These are phyloP conservation scores for Drosophila sucinea DNA, from an alignment of 1,140 invertebrate species.

Conservation along the genomic window DNA sequence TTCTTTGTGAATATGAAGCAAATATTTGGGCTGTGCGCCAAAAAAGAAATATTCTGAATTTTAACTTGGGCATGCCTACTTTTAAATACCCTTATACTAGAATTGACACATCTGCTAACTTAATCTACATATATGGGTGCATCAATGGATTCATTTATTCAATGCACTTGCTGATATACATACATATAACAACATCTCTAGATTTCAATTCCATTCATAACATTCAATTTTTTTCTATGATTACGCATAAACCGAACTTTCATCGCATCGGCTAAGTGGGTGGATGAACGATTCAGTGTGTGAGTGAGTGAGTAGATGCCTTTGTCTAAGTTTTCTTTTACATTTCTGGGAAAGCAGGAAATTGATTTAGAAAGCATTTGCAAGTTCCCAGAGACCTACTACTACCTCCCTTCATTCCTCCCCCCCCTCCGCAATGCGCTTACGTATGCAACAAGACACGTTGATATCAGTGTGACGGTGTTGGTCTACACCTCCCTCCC, in stretches of 20 bases:
- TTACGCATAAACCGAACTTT: conserved; percentile 4
- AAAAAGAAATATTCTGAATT: not conserved
- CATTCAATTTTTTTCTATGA: not conserved
- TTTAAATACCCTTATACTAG: not conserved
- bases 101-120: too few relatives aligned
- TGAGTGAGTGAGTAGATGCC: conserved; percentile 24
- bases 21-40: conserved; percentile 2
- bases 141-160: not conserved
- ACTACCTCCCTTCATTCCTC: not conserved
- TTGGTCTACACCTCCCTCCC: conserved; percentile 18
- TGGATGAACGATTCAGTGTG: not conserved
- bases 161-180: not conserved
- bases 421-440: conserved; percentile 28
- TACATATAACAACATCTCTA: not conserved
- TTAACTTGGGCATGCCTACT: not conserved
- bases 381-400: conserved; percentile 14
- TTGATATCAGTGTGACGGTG: conserved; percentile 21
- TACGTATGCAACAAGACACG: conserved; percentile 34
- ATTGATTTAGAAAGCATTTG: conserved; percentile 64
- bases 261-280: conserved; percentile 1
- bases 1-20: conserved; percentile 7
- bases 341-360: conserved; percentile 72
- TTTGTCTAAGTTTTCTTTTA: conserved; percentile 66
- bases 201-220: not conserved
- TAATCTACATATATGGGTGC: not conserved